A percentile compares a stretch with the other conserved stretches of the same genome.
These are phyloP conservation scores for Willisornis vidua DNA, from an alignment of 2,113 vertebrate species.

Conservation along the genomic window DNA sequence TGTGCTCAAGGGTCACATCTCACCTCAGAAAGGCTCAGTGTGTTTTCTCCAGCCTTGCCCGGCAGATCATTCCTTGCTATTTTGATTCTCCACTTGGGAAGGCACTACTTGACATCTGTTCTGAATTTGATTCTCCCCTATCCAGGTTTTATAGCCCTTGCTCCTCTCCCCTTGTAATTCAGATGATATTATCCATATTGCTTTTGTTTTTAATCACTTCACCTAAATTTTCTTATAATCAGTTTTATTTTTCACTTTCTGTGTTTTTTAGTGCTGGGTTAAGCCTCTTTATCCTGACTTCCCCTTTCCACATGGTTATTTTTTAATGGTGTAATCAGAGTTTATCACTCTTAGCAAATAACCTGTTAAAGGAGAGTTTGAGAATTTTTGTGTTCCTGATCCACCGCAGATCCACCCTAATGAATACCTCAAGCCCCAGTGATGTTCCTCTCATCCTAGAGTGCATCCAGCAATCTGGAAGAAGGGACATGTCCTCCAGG, in stretches of 20 bases:
- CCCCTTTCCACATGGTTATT: neutral
- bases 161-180: conserved; percentile 7
- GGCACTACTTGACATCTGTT: conserved; percentile 49
- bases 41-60: neutral
- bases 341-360: neutral
- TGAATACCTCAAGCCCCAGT: neutral
- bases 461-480: neutral
- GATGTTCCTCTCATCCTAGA: neutral
- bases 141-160: conserved; percentile 38
- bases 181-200: neutral
- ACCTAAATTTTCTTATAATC: neutral
- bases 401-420: neutral
- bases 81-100: neutral
- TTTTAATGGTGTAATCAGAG: neutral
- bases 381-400: neutral
- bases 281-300: conserved; percentile 4
- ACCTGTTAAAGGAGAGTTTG: neutral
- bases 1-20: neutral
- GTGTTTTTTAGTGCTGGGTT: neutral
- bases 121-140: neutral
- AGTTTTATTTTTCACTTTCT: neutral
- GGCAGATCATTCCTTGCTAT: neutral
- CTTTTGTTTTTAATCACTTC: neutral
- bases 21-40: neutral
- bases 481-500: neutral